These are phyloP conservation scores for Ctenochaetus hawaiiensis DNA, from an alignment of 2,797 vertebrate species.

Conservation along the genomic window DNA sequence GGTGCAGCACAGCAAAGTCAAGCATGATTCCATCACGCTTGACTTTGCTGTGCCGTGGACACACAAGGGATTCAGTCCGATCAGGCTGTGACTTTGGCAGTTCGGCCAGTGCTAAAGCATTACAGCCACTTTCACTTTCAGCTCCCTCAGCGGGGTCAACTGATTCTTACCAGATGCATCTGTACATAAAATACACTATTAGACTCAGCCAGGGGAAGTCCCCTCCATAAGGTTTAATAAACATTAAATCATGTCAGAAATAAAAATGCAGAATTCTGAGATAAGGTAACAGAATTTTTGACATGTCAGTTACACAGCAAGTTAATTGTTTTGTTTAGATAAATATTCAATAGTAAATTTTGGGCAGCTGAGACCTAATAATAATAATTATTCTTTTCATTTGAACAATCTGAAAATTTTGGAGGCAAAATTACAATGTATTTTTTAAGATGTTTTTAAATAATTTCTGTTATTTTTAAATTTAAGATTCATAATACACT, in stretches of 20 bases:
- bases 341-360: conserved; percentile 15
- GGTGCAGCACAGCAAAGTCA: conserved; percentile 46
- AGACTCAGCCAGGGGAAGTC: conserved; percentile 37
- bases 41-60: conserved; percentile 58
- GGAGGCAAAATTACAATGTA: neutral
- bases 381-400: neutral
- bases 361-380: neutral
- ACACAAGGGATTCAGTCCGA: conserved; percentile 67
- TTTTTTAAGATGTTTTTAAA: conserved; percentile 7
- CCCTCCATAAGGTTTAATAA: conserved; percentile 36
- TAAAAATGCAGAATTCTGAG: conserved; percentile 12
- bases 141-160: conserved; percentile 68
- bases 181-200: conserved; percentile 69
- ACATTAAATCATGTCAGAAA: conserved; percentile 33
- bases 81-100: conserved; percentile 70
- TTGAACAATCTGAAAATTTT: neutral
- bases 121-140: conserved; percentile 78
- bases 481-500: conserved; percentile 9
- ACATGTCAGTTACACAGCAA: conserved; percentile 7
- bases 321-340: conserved; percentile 8
- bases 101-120: conserved; percentile 69
- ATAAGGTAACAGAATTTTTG: neutral
- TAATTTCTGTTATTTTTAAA: neutral
- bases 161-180: conserved; percentile 78
- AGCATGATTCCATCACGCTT: conserved; percentile 63